These are phyloP conservation scores for Jacana jacana DNA, from an alignment of 2,113 vertebrate species.

Conservation along the genomic window DNA sequence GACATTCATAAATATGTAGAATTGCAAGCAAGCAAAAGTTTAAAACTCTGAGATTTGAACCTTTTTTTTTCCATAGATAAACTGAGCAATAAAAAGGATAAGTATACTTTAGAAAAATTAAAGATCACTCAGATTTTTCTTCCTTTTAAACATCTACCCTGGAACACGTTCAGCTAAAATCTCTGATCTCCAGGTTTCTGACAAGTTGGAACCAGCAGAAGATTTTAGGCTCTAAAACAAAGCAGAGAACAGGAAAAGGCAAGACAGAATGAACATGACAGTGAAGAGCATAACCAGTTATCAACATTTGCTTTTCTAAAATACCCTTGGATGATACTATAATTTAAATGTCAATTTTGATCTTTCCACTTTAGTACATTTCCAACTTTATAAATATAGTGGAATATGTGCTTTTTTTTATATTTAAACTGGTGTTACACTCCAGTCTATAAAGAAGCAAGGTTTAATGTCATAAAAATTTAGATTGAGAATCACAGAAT, in stretches of 20 bases:
- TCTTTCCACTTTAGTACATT: neutral
- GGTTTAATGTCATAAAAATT: neutral
- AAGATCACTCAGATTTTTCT: neutral
- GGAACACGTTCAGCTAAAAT: neutral
- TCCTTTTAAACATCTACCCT: neutral
- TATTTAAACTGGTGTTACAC: neutral
- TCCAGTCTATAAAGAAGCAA: neutral
- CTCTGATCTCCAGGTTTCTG: neutral
- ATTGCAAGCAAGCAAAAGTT: neutral
- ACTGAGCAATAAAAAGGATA: neutral
- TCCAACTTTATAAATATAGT: neutral
- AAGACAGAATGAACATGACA: neutral
- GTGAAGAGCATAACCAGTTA: neutral
- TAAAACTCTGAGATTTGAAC: neutral
- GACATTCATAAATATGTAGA: conserved; percentile 1
- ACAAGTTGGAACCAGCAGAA: neutral
- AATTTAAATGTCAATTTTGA: neutral
- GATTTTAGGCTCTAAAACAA: neutral
- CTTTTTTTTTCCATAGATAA: neutral
- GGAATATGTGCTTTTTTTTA: neutral
- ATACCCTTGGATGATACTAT: neutral
- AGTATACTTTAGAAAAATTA: neutral
- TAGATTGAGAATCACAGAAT: neutral
- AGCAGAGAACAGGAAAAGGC: neutral
- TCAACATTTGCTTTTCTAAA: neutral